phyloP scores from a whole-genome alignment of 2,888 invertebrate genomes.

The Dendrolimus houi region DNA sequence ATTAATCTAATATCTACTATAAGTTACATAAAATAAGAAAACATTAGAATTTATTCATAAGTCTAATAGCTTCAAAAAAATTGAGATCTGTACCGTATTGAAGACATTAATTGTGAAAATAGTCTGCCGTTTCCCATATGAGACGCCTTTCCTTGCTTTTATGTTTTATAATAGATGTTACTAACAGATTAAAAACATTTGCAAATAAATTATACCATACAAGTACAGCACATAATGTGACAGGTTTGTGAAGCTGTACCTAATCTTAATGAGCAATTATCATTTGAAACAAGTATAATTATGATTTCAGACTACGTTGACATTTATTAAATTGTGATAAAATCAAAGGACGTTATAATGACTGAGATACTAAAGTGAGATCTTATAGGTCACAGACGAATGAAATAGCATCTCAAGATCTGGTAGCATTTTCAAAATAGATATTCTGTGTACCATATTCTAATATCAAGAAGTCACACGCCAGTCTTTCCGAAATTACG shows the following conservation, averaged over 20 bases:
- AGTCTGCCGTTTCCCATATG: background rate
- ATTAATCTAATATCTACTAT: conserved; percentile 37
- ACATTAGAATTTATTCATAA: conserved; percentile 8
- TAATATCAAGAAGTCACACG: too few relatives aligned
- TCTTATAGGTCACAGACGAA: background rate
- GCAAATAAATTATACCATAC: background rate
- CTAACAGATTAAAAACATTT: background rate
- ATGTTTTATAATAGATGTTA: too few relatives aligned
- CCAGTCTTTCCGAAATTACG: too few relatives aligned
- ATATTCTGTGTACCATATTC: too few relatives aligned
- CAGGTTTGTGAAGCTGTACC: background rate
- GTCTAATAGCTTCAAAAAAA: conserved; percentile 71
- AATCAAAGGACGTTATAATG: background rate
- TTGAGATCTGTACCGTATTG: conserved; percentile 71
- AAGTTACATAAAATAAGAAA: conserved; percentile 51
- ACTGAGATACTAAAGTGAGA: background rate
- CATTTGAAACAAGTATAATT: background rate
- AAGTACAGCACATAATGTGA: background rate
- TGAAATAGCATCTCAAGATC: too few relatives aligned
- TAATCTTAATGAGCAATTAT: background rate
- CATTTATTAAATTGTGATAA: background rate
- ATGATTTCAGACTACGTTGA: background rate
- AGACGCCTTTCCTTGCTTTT: too few relatives aligned
- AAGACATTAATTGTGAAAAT: conserved; percentile 9
- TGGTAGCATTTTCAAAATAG: too few relatives aligned